Base-by-base conservation (phyloP, 2,113 vertebrate species). In the Podilymbus podiceps region DNA sequence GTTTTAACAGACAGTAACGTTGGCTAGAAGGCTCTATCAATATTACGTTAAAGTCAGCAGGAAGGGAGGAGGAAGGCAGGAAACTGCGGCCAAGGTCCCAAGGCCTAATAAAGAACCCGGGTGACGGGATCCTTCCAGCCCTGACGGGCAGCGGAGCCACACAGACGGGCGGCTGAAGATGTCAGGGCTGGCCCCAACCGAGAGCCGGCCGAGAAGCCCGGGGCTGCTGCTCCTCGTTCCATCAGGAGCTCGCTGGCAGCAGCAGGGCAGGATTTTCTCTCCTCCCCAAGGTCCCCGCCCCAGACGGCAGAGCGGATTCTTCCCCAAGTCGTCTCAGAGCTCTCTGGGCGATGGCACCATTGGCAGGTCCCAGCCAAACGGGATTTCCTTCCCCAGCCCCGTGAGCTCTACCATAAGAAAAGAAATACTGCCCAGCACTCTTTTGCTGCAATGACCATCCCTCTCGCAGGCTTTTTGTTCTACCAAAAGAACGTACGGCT, bases 401-500 rank as follows among this genome's bases (percentile, higher is more conserved):
- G 5, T 20, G 30, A 74, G 6, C n/a, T 59, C n/a, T 72, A 7
- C 42, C 24, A 15, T 15, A 28, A 55, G 77, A 28, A 23, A 18
- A 17, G 8, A 12, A 15, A 38, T 28, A 42, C 9, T 31, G 53
- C 63, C 53, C 73, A 23, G 49, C 21, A 9, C 15, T 9, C 16
- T 35, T 22, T 14, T 18, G 69, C 77, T 55, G 49, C 49, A 50
- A 4, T 2, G 47, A 49, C 40, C n/a, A n/a, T 11, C 46, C 28
- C 83, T 46, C 12, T 82, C 44, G 25, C 47, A 28, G 69, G 59
- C 9, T 10, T 59, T 52, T 40, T 25, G 21, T 23, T 62, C 68
- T 22, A 66, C 56, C 60, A 28, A 22, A 47, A 40, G 46, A 35
- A 47, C 0, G 0, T 10, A 10, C 0, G 3, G 50, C 28, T 66